A percentile compares a stretch with the other conserved stretches of the same genome.
Conservation (phyloP, 2,888 invertebrate genomes). For the Pinctada fucata region DNA sequence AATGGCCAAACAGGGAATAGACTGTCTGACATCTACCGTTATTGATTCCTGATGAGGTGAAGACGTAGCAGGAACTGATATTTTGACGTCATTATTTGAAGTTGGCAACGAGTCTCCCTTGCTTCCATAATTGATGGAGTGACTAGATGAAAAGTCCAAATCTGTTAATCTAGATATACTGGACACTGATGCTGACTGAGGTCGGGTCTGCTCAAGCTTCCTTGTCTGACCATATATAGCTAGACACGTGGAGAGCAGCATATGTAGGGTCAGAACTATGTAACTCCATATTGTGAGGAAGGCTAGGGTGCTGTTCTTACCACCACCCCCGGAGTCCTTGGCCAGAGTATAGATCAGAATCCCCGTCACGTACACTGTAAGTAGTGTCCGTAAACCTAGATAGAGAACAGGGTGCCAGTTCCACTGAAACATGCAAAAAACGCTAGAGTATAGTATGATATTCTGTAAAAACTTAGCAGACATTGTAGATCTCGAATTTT, state of each 20-base stretch:
- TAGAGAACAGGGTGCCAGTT: slow-evolving; percentile 45
- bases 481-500: too few relatives aligned
- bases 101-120: background rate
- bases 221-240: slow-evolving; percentile 22
- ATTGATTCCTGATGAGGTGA: background rate
- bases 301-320: slow-evolving; percentile 49
- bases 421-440: slow-evolving; percentile 51
- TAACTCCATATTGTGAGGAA: slow-evolving; percentile 74
- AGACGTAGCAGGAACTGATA: slow-evolving; percentile 3
- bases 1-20: background rate
- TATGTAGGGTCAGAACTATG: slow-evolving; percentile 62
- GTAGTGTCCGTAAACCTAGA: slow-evolving; percentile 46
- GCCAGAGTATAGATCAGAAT: slow-evolving; percentile 26
- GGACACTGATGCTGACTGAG: background rate
- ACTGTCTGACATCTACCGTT: background rate
- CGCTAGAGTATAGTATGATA: too few relatives aligned
- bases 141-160: background rate
- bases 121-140: background rate
- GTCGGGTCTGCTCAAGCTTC: background rate
- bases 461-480: too few relatives aligned
- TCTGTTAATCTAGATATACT: background rate
- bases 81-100: slow-evolving; percentile 8
- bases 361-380: slow-evolving; percentile 40
- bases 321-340: background rate
- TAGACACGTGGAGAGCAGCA: slow-evolving; percentile 49